Evolutionary conservation across 2,113 vertebrate genomes (phyloP).

Genomic region (Clupea harengus): DNA sequence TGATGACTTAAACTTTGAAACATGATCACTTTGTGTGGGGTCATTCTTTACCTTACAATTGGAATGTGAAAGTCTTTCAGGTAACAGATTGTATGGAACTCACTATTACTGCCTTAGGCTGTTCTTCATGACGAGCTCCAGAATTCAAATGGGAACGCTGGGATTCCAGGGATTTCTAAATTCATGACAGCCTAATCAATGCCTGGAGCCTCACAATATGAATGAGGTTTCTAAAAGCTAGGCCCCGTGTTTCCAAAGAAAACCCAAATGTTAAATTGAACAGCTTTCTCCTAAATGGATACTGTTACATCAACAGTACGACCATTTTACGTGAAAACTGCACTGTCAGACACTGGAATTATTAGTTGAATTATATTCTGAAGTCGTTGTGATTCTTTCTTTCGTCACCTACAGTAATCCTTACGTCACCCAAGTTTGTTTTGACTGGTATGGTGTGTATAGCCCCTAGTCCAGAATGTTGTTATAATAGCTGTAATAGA

Average conservation of each 20-base stretch:
- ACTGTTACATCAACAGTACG: not conserved
- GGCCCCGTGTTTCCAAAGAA: not conserved
- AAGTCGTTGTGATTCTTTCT: not conserved
- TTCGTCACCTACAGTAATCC: not conserved
- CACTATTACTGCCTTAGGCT: no score
- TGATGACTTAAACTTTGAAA: not conserved
- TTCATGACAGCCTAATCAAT: not conserved
- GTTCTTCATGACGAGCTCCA: no score
- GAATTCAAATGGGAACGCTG: not conserved
- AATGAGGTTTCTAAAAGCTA: not conserved
- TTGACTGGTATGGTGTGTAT: not conserved
- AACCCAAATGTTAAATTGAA: not conserved
- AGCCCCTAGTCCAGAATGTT: not conserved
- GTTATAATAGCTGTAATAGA: not conserved
- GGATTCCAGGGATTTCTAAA: not conserved
- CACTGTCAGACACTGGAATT: not conserved
- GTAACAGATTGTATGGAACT: not conserved
- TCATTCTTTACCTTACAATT: not conserved
- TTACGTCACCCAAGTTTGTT: not conserved
- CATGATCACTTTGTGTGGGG: not conserved
- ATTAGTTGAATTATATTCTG: not conserved
- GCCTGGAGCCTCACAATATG: not conserved
- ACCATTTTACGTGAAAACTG: not conserved
- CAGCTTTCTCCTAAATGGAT: not conserved
- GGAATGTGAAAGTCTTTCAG: not conserved